A percentile compares a stretch with the other conserved stretches of the same genome.
Conservation (phyloP, 2,888 invertebrate genomes). For the Plusia festucae region DNA sequence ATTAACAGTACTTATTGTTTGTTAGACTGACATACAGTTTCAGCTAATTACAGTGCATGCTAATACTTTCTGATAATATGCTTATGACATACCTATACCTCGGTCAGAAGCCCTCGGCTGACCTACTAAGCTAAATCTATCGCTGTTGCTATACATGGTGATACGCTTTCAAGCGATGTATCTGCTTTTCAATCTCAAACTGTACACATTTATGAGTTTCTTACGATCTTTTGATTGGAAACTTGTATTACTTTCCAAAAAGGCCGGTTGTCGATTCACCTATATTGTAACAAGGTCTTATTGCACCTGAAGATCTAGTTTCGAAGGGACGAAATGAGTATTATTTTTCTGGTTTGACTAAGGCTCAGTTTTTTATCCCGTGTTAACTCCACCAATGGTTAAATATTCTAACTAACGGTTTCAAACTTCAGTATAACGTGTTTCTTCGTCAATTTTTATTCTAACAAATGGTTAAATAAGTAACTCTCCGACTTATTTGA, state of each 20-base stretch:
- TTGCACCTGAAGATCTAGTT: neutral
- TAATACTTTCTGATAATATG: constrained; percentile 44
- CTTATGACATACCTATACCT: constrained; percentile 13
- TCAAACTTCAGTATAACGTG: no score
- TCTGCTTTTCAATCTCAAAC: constrained; percentile 50
- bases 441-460: no score
- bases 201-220: constrained; percentile 27
- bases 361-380: no score
- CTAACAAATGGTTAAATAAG: no score
- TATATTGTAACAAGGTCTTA: neutral
- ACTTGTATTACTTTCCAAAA: constrained; percentile 2
- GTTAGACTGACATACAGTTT: neutral
- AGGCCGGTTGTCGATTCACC: neutral
- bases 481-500: no score
- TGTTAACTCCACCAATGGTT: no score
- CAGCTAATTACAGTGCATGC: neutral
- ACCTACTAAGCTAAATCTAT: constrained; percentile 56
- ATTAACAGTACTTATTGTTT: no score
- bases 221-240: constrained; percentile 24
- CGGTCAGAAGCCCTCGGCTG: constrained; percentile 53
- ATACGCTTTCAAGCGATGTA: constrained; percentile 52
- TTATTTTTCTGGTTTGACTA: no score
- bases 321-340: no score
- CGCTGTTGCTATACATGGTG: constrained; percentile 25
- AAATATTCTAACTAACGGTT: no score